These are phyloP conservation scores for Hucho hucho DNA, from an alignment of 2,113 vertebrate genomes.

Conservation along the genomic window DNA sequence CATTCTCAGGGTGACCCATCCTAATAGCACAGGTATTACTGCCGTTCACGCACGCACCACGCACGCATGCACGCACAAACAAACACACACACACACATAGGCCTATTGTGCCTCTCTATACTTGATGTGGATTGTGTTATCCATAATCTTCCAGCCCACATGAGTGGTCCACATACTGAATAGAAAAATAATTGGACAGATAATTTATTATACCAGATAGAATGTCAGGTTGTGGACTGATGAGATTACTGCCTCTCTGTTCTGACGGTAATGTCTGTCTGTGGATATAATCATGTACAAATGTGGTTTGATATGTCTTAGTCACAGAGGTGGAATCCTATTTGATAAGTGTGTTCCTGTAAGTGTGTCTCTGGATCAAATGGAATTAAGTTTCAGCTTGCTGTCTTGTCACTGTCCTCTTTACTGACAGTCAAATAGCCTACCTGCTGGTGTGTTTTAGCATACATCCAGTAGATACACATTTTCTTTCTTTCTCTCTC, in stretches of 20 bases:
- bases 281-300: not conserved
- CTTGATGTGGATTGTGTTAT: not conserved
- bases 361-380: no score
- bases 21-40: not conserved
- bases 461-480: no score
- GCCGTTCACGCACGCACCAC: slow-evolving; percentile 3
- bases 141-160: not conserved
- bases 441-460: no score
- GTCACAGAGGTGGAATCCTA: not conserved
- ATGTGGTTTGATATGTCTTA: not conserved
- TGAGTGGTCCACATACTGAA: not conserved
- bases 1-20: slow-evolving; percentile 56
- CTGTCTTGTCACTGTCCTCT: no score
- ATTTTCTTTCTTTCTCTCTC: no score
- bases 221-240: not conserved
- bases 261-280: not conserved
- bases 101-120: not conserved
- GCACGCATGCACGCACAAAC: not conserved
- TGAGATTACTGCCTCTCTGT: not conserved
- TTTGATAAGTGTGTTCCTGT: no score
- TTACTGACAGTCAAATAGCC: no score
- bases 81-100: slow-evolving; percentile 35
- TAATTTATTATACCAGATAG: not conserved
- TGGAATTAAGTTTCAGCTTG: no score
- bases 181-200: not conserved